phyloP scores from a whole-genome alignment of 23 tunicate genomes.

The Styela plicata region DNA sequence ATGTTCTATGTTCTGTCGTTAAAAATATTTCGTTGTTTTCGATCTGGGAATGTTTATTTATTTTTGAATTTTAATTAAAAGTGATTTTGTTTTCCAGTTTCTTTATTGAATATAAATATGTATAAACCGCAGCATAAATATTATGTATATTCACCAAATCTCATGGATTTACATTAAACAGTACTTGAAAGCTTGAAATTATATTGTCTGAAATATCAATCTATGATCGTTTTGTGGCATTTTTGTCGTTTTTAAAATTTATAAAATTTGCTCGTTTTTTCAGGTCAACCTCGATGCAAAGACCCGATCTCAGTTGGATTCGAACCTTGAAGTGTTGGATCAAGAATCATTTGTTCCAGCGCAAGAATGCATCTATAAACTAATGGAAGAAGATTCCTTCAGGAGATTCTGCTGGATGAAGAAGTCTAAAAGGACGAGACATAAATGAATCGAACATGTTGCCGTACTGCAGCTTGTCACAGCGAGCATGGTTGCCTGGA shows the following conservation, averaged over 20 bases:
- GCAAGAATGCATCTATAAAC: conserved; percentile 6
- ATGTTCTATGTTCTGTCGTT: not conserved
- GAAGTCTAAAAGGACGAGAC: not conserved
- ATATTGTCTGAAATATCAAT: too few species aligned
- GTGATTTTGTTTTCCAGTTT: too few species aligned
- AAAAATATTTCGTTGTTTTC: not conserved
- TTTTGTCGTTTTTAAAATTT: not conserved
- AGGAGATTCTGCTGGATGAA: not conserved
- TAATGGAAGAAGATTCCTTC: conserved; percentile 15
- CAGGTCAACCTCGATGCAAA: conserved; percentile 21
- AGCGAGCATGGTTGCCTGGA: too few species aligned
- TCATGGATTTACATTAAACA: too few species aligned
- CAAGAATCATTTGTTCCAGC: not conserved
- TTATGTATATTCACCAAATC: too few species aligned
- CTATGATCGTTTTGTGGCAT: too few species aligned
- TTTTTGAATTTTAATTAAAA: too few species aligned
- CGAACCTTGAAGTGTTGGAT: not conserved
- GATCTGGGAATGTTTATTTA: not conserved
- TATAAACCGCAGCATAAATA: too few species aligned
- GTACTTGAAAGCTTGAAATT: too few species aligned
- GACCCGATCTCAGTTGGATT: not conserved
- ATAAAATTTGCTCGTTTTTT: not conserved
- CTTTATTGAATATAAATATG: not conserved
- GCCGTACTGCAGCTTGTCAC: too few species aligned
- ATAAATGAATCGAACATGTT: too few species aligned